Conservation (phyloP, 30 jellyfish, hydroid and myxozoan genomes). For the Cassiopea xamachana region DNA sequence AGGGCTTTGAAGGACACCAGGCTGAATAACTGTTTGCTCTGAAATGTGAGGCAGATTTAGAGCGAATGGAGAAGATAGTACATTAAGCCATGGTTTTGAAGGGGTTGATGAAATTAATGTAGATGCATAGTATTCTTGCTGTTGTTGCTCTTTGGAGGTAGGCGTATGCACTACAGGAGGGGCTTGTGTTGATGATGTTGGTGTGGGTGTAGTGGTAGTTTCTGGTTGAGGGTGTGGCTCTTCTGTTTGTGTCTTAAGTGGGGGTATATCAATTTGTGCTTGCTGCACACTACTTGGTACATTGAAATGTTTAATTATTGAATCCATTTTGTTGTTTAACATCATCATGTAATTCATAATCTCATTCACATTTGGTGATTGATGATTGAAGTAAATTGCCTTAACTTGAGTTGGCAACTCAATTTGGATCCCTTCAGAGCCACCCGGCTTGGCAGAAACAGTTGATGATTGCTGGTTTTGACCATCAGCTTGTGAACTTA, state of each 20-base stretch:
- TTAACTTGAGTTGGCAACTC: conserved; percentile 87
- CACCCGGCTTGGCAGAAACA: conserved; percentile 79
- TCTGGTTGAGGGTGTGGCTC: conserved; percentile 53
- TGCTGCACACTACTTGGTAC: conserved; percentile 81
- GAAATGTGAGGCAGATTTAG: conserved; percentile 61
- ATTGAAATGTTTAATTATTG: conserved; percentile 86
- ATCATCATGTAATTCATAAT: conserved; percentile 70
- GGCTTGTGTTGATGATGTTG: conserved; percentile 51
- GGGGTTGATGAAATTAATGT: conserved; percentile 73
- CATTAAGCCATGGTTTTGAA: conserved; percentile 70
- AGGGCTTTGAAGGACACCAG: conserved; percentile 64
- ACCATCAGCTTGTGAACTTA: conserved; percentile 76
- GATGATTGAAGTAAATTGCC: conserved; percentile 85
- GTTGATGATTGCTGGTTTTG: conserved; percentile 73
- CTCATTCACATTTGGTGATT: conserved; percentile 71
- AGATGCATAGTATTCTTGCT: conserved; percentile 93
- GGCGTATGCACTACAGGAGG: conserved; percentile 73
- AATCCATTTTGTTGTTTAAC: conserved; percentile 85
- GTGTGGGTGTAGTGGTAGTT: conserved; percentile 54
- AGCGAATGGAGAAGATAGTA: conserved; percentile 60
- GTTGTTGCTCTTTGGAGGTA: conserved; percentile 94
- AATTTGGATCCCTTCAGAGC: conserved; percentile 85
- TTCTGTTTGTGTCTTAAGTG: conserved; percentile 53
- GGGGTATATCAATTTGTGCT: conserved; percentile 31
- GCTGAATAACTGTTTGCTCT: conserved; percentile 59